Conservation (phyloP, 2,888 invertebrate genomes). For the Leucozona laternaria region DNA sequence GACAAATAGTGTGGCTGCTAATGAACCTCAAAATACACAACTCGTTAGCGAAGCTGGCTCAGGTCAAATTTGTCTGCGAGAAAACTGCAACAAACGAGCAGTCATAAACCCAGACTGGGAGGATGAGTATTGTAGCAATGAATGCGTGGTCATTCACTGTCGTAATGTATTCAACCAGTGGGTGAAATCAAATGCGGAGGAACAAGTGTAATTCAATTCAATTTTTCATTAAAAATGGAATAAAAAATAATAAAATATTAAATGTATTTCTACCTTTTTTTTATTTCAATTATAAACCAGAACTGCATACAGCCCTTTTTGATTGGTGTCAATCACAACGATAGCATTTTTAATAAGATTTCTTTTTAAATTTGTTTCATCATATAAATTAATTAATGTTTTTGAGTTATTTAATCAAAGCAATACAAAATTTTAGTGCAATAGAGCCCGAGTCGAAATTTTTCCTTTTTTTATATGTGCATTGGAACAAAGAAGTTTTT, state of each 20-base stretch:
- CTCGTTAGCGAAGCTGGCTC: slow-evolving; percentile 79
- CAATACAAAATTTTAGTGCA: too few species aligned
- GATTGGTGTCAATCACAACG: too few species aligned
- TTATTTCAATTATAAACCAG: too few species aligned
- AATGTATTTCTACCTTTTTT: too few species aligned
- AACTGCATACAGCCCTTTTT: too few species aligned
- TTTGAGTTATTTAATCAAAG: too few species aligned
- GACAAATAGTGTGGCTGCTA: background rate
- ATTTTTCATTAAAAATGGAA: background rate
- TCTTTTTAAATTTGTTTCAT: too few species aligned
- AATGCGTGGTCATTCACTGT: slow-evolving; percentile 98
- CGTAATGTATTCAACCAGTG: slow-evolving; percentile 89
- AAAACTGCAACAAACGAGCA: slow-evolving; percentile 95
- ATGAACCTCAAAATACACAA: slow-evolving; percentile 74
- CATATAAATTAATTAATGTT: too few species aligned
- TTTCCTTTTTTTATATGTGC: too few species aligned
- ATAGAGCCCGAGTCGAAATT: too few species aligned
- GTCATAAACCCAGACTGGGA: slow-evolving; percentile 97
- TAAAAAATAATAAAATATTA: background rate
- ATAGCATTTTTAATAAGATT: too few species aligned
- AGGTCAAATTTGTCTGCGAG: slow-evolving; percentile 90
- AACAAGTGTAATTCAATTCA: slow-evolving; percentile 61
- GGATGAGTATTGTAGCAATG: slow-evolving; percentile 98
- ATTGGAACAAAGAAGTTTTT: too few species aligned
- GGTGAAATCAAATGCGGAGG: slow-evolving; percentile 80